phyloP scores from a whole-genome alignment of 2,113 vertebrate genomes.

The Pyxicephalus adspersus region DNA sequence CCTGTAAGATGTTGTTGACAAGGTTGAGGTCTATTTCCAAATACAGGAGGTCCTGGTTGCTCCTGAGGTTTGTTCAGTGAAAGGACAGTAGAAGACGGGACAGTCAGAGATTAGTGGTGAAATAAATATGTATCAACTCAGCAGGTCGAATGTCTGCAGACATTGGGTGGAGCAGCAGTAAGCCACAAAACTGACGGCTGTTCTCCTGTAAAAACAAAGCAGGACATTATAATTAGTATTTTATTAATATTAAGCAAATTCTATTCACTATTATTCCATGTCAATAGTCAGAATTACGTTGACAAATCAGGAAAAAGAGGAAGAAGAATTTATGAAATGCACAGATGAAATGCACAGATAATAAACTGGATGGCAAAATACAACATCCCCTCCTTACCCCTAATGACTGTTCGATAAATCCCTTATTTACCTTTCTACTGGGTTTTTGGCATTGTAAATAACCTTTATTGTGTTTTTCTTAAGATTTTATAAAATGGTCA shows the following conservation, averaged over 20 bases:
- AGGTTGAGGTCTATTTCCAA: not conserved
- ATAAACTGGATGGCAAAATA: too few species aligned
- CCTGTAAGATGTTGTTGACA: not conserved
- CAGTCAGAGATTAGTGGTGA: not conserved
- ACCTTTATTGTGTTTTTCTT: too few species aligned
- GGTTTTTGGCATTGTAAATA: too few species aligned
- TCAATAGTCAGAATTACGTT: too few species aligned
- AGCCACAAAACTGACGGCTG: constrained; percentile 92
- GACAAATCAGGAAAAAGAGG: too few species aligned
- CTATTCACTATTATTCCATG: too few species aligned
- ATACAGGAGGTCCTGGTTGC: not conserved
- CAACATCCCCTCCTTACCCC: too few species aligned
- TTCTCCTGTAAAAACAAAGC: constrained; percentile 73
- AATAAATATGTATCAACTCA: constrained; percentile 79
- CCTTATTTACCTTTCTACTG: too few species aligned
- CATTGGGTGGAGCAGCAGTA: constrained; percentile 96
- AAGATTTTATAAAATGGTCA: too few species aligned
- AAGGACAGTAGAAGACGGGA: not conserved
- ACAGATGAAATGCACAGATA: too few species aligned
- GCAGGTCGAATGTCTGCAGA: constrained; percentile 91
- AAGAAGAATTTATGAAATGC: too few species aligned
- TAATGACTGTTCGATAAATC: too few species aligned
- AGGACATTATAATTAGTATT: not conserved
- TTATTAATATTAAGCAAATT: constrained; percentile 9
- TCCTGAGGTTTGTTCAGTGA: not conserved